Percentiles rank a stretch among this genome's conserved stretches.
phyloP scores from a whole-genome alignment of 2,888 invertebrate species.

The Eristalis tenax region DNA sequence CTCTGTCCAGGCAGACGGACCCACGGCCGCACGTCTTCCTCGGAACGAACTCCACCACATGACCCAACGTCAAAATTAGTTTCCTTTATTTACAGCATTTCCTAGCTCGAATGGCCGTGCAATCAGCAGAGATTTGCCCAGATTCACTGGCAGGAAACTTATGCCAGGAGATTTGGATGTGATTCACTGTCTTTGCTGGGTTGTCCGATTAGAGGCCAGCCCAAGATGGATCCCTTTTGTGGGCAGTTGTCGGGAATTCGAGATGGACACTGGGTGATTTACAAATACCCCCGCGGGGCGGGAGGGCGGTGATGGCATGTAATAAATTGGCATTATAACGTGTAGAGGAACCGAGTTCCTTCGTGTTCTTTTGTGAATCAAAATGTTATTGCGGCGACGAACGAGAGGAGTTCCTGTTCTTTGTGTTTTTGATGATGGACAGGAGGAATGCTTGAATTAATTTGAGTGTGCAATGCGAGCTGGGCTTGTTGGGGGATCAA shows the following conservation, averaged over 20 bases:
- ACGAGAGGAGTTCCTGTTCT: background rate
- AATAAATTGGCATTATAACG: constrained; percentile 16
- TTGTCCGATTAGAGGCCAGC: background rate
- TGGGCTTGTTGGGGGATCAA: background rate
- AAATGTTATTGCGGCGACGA: background rate
- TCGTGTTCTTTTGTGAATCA: background rate
- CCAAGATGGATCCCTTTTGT: background rate
- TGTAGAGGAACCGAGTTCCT: background rate
- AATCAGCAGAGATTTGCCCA: constrained; percentile 3
- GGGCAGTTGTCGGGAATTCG: background rate
- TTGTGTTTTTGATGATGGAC: background rate
- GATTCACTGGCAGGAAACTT: constrained; percentile 1
- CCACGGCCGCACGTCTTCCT: background rate
- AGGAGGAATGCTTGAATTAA: background rate
- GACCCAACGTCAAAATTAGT: background rate
- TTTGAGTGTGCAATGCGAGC: background rate
- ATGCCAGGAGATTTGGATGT: background rate
- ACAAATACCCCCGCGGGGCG: background rate
- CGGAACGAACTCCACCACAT: background rate
- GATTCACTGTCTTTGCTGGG: background rate
- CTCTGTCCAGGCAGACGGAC: too few relatives aligned
- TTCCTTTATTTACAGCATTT: constrained; percentile 1
- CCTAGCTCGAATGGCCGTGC: background rate
- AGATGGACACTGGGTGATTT: constrained; percentile 16
- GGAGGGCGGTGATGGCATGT: background rate